Base-by-base conservation (phyloP, 2,888 invertebrate species). In the Arenicola marina region DNA sequence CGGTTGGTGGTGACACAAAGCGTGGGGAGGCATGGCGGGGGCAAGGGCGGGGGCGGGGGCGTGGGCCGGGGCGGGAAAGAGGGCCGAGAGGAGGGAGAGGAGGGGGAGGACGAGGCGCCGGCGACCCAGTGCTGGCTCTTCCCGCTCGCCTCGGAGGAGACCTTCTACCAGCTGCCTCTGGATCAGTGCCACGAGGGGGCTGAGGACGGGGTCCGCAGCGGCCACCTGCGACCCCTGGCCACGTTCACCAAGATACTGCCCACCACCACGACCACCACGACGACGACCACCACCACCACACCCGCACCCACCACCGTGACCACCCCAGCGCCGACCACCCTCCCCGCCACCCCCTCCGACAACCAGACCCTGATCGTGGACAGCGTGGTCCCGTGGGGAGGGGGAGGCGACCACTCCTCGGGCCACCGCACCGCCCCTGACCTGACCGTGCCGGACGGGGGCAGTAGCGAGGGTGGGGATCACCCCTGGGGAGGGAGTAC, bases 131-230 rank as follows among this genome's bases (percentile, higher is more conserved):
- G 66, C 48, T 66, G 62, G 62, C 32, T 63, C 24, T 66, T 66
- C 48, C 62, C 66, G n/a, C 53, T 53, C 21, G 21, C 21, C 21
- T 56, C 55, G 21, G 44, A 34, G 31, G 55, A 54, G 15, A 33
- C 43, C 21, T 66, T 66, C 48, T 66, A 63, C 57, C 66, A 56
- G 24, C 59, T 66, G 43, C 45, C 60, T 15, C 46, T 59, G 33
- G 51, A 44, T 4, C 55, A 66, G 21, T 66, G 66, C 44, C 59
- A 66, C 54, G 62, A 62, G 48, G 63, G 60, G 2, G 62, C 62
- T 32, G 46, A 53, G 31, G 57, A 51, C 51, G 33, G 44, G 44
- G 53, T 66, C 34, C 46, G 43, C 34, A 28, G 32, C n/a, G 62
- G 56, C 2, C 55, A 53, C n/a, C 45, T 66, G 15, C 28, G 21